Percentiles rank a stretch among this genome's conserved stretches.
Evolutionary conservation across 2,888 invertebrate genomes (phyloP).

Genomic region (Brassicogethes aeneus): DNA sequence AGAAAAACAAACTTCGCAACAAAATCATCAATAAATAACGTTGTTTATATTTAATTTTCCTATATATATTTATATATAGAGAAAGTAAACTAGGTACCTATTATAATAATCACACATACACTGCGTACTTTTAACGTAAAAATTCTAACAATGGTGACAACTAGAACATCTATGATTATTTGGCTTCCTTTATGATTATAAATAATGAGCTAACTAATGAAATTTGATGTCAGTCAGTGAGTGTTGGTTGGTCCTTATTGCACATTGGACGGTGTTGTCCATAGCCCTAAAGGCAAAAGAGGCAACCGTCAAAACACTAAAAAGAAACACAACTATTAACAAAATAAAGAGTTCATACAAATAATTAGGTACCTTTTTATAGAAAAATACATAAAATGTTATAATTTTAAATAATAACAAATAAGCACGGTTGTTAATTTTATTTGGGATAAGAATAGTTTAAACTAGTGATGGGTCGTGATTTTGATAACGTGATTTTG

Average conservation of each 20-base stretch:
- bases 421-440: too few species aligned
- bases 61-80: too few species aligned
- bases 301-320: slow-evolving; percentile 43
- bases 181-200: slow-evolving; percentile 36
- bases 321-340: slow-evolving; percentile 13
- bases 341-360: slow-evolving; percentile 1
- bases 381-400: too few species aligned
- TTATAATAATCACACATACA: slow-evolving; percentile 19
- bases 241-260: slow-evolving; percentile 45
- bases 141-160: slow-evolving; percentile 35
- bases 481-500: too few species aligned
- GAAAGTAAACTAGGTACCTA: too few species aligned
- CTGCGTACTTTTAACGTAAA: slow-evolving; percentile 31
- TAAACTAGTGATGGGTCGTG: too few species aligned
- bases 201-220: slow-evolving; percentile 40
- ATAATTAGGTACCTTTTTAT: too few species aligned
- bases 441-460: too few species aligned
- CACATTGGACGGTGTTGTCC: slow-evolving; percentile 41
- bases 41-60: too few species aligned
- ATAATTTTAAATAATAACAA: too few species aligned
- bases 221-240: slow-evolving; percentile 40
- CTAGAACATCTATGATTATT: slow-evolving; percentile 41
- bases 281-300: slow-evolving; percentile 38
- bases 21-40: not conserved
- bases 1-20: slow-evolving; percentile 15